A percentile compares a stretch with the other conserved stretches of the same genome.
Conservation (phyloP, 2,888 invertebrate genomes). For the Patella ulyssiponensis region DNA sequence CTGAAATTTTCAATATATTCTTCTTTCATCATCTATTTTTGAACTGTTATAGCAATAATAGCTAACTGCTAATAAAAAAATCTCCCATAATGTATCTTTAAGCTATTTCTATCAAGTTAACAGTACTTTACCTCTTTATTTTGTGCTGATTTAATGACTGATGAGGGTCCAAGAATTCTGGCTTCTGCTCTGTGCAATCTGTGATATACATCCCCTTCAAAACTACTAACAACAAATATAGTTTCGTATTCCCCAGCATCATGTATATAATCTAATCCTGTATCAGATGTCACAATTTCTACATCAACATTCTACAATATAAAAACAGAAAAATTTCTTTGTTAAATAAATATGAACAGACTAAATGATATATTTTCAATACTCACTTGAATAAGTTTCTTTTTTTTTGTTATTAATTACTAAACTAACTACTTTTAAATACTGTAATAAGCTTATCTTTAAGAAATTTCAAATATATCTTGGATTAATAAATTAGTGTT, state of each 20-base stretch:
- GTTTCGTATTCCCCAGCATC: constrained; percentile 74
- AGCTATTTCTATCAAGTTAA: no score
- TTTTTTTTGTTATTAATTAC: neutral
- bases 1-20: no score
- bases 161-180: constrained; percentile 71
- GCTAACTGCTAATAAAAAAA: no score
- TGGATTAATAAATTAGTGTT: no score
- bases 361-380: neutral
- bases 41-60: no score
- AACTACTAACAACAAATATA: constrained; percentile 82
- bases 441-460: no score
- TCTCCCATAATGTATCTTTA: neutral
- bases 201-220: constrained; percentile 82
- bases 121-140: constrained; percentile 72
- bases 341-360: no score
- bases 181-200: constrained; percentile 74
- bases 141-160: constrained; percentile 66
- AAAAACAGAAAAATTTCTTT: no score
- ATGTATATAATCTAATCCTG: constrained; percentile 69
- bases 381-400: neutral
- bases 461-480: no score
- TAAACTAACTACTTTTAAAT: no score
- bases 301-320: constrained; percentile 44
- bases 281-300: constrained; percentile 56
- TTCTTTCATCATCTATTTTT: no score